These are phyloP conservation scores for Ylistrum balloti DNA, from an alignment of 1,140 invertebrate species.

Conservation along the genomic window DNA sequence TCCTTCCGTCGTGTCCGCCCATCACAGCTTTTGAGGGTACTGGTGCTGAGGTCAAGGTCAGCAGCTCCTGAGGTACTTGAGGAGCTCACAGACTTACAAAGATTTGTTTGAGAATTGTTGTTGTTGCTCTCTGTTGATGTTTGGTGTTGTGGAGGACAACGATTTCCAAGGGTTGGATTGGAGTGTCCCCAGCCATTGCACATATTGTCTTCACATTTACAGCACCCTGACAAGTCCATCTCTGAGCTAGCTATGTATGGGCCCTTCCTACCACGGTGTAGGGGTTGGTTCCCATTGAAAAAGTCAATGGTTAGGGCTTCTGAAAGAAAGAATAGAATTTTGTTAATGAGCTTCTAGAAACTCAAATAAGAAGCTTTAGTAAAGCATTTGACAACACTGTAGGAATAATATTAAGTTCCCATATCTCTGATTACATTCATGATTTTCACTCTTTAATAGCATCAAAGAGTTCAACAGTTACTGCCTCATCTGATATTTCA, in stretches of 20 bases:
- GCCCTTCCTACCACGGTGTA: not conserved
- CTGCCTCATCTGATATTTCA: no score
- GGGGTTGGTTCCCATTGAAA: conserved; percentile 30
- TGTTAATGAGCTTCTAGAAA: not conserved
- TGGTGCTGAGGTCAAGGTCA: conserved; percentile 5
- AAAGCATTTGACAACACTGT: not conserved
- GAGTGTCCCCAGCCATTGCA: not conserved
- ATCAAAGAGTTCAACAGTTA: no score
- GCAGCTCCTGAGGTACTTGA: not conserved
- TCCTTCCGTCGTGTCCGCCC: not conserved
- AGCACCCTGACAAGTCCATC: not conserved
- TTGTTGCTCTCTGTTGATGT: conserved; percentile 27
- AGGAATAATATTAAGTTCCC: not conserved
- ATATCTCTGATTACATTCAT: no score
- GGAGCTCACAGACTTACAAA: not conserved
- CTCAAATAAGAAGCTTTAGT: not conserved
- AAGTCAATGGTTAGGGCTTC: not conserved
- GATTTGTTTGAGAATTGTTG: not conserved
- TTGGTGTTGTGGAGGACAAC: not conserved
- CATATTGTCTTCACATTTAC: not conserved
- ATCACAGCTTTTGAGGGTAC: not conserved
- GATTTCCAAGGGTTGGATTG: not conserved
- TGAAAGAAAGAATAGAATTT: not conserved
- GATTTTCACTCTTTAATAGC: no score
- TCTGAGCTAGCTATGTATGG: not conserved